Conservation (phyloP, 1,140 invertebrate genomes). For the Drosophila neocordata region DNA sequence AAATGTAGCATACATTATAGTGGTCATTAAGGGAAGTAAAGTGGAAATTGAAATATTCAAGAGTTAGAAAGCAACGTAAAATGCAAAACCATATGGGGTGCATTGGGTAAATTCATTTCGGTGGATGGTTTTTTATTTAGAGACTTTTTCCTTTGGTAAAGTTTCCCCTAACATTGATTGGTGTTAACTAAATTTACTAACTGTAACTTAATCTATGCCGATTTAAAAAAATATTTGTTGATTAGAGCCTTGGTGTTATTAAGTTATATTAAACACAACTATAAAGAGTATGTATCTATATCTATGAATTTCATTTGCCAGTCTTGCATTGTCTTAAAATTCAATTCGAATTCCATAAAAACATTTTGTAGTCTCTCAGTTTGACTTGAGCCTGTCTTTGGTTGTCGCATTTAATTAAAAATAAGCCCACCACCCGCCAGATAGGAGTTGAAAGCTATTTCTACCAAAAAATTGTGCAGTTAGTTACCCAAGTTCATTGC, state of each 20-base stretch:
- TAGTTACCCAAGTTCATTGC: conserved; percentile 16
- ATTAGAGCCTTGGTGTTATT: too few species aligned
- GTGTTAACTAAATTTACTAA: too few species aligned
- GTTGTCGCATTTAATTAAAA: not conserved
- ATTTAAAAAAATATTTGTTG: too few species aligned
- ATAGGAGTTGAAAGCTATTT: not conserved
- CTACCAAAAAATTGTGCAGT: not conserved
- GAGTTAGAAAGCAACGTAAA: conserved; percentile 16
- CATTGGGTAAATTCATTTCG: conserved; percentile 8
- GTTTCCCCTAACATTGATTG: too few species aligned
- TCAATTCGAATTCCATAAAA: not conserved
- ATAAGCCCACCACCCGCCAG: not conserved
- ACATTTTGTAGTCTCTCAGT: not conserved
- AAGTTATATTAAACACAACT: too few species aligned
- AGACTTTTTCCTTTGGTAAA: not conserved
- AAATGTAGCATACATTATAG: conserved; percentile 37
- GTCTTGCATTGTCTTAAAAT: too few species aligned
- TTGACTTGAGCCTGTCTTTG: not conserved
- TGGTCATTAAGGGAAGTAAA: conserved; percentile 37
- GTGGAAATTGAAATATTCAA: not conserved
- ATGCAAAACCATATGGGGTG: conserved; percentile 13
- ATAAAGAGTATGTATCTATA: too few species aligned
- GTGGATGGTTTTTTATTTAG: not conserved
- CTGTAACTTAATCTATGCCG: too few species aligned
- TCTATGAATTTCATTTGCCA: too few species aligned